Evolutionary conservation across 2,113 vertebrate species (phyloP), one percentile per base, ranked within the genome.

Genomic region (Myrmecophaga tridactyla): DNA sequence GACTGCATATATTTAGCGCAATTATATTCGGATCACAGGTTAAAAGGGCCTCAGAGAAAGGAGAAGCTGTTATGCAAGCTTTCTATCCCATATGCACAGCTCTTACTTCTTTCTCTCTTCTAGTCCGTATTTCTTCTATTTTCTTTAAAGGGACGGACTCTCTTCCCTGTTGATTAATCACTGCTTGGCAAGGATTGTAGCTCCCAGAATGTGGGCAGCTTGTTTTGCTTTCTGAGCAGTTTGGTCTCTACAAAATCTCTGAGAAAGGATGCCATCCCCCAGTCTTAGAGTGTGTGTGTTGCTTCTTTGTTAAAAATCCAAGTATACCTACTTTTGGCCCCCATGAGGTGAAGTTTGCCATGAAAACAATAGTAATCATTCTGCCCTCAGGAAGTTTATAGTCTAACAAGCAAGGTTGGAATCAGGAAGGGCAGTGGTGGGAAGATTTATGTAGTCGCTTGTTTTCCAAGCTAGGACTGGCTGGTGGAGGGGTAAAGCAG

Each of bases 141-240:
- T 82, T 95, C 46, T 67, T 86, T 90, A 39, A 53, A 51, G 70
- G n/a, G 39, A 62, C 0, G n/a, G 39, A 62, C 0, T n/a, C 92
- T 92, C 81, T 31, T 89, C 43, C 41, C 27, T 34, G 48, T 73
- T 65, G 63, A 58, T 62, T 58, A 56, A 83, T 86, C 86, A 25
- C 1, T 9, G 36, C 58, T 69, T 63, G 65, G 76, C 81, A 62
- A 25, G 25, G 39, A 60, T 27, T 36, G 29, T 39, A 51, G 43
- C 63, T 73, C 75, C 83, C 77, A 67, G 43, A 25, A 18, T 46
- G 56, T 73, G 51, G 93, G 67, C 65, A 89, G 69, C 36, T 95
- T 89, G 51, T 88, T 94, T 94, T 81, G 67, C 56, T 95, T 96
- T 77, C 36, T 53, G 43, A 78, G 89, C 60, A 81, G 34, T 93